Conservation (phyloP, 2,113 vertebrate genomes). For the Coregonus clupeaformis region DNA sequence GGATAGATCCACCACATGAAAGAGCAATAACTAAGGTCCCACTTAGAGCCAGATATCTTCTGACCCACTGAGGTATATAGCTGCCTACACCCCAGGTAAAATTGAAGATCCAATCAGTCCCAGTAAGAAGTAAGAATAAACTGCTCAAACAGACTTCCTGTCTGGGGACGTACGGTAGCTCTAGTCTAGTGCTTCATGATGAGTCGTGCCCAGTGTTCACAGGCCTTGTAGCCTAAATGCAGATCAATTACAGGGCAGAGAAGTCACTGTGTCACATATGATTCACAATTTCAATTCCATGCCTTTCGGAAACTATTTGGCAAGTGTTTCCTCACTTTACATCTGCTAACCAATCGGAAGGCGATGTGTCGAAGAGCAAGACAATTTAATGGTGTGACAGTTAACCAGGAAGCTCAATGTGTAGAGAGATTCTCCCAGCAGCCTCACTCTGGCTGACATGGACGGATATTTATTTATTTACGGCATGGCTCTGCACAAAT, state of each 20-base stretch:
- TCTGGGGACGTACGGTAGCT: slow-evolving; percentile 50
- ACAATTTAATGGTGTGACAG: slow-evolving; percentile 96
- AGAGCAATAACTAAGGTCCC: slow-evolving; percentile 77
- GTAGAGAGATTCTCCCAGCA: slow-evolving; percentile 73
- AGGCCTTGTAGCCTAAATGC: slow-evolving; percentile 78
- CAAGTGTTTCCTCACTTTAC: slow-evolving; percentile 89
- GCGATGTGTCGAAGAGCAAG: slow-evolving; percentile 88
- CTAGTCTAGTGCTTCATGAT: slow-evolving; percentile 49
- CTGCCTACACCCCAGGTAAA: slow-evolving; percentile 70
- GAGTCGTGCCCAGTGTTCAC: slow-evolving; percentile 61
- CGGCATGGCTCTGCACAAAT: slow-evolving; percentile 73
- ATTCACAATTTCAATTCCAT: slow-evolving; percentile 99
- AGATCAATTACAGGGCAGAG: slow-evolving; percentile 95
- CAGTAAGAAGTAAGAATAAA: slow-evolving; percentile 62
- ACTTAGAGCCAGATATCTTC: slow-evolving; percentile 71
- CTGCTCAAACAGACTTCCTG: slow-evolving; percentile 58
- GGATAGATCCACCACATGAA: slow-evolving; percentile 77
- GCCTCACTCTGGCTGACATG: slow-evolving; percentile 84
- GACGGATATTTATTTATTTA: slow-evolving; percentile 95
- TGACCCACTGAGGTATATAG: slow-evolving; percentile 58
- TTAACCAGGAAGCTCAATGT: slow-evolving; percentile 84
- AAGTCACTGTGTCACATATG: slow-evolving; percentile 88
- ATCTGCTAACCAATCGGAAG: slow-evolving; percentile 96
- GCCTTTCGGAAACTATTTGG: slow-evolving; percentile 90
- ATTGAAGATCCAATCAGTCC: slow-evolving; percentile 69